A percentile compares a stretch with the other conserved stretches of the same genome.
Evolutionary conservation across 2,888 invertebrate genomes (phyloP).

Genomic region (Nomada ruficornis): DNA sequence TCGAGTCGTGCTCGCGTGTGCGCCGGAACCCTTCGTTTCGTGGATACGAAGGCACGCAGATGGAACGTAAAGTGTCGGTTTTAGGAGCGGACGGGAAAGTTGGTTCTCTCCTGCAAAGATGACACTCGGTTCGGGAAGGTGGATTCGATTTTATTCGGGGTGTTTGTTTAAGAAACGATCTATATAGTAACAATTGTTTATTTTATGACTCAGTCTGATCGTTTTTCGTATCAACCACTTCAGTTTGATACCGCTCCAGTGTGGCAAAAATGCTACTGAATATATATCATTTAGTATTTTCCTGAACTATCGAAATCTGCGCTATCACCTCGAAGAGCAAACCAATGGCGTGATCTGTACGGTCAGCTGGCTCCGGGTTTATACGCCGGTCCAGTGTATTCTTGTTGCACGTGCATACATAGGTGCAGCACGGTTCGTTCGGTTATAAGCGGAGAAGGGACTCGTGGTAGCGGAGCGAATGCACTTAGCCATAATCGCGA

Average conservation of each 20-base stretch:
- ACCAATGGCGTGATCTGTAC: constrained; percentile 28
- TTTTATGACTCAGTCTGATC: too few relatives aligned
- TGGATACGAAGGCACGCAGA: constrained; percentile 25
- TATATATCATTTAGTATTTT: neutral
- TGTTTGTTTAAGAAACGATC: too few relatives aligned
- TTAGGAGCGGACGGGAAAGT: constrained; percentile 1
- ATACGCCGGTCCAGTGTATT: neutral
- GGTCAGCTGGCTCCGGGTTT: constrained; percentile 28
- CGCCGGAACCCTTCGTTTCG: constrained; percentile 32
- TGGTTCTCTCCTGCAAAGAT: neutral
- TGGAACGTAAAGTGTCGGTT: constrained; percentile 32
- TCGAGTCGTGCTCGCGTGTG: constrained; percentile 34
- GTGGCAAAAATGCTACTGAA: too few relatives aligned
- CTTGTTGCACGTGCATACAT: constrained; percentile 47
- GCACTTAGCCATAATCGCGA: constrained; percentile 78
- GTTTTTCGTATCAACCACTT: too few relatives aligned
- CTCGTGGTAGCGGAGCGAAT: constrained; percentile 68
- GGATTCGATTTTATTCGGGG: neutral
- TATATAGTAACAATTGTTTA: too few relatives aligned
- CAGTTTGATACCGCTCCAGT: too few relatives aligned
- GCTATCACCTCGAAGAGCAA: constrained; percentile 47
- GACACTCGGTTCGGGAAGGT: neutral
- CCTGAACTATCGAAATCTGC: constrained; percentile 25
- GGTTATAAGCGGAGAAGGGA: neutral
- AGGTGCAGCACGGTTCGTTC: constrained; percentile 33